Evolutionary conservation across 2,888 invertebrate genomes (phyloP).

Genomic region (Drosophila meridionalis): DNA sequence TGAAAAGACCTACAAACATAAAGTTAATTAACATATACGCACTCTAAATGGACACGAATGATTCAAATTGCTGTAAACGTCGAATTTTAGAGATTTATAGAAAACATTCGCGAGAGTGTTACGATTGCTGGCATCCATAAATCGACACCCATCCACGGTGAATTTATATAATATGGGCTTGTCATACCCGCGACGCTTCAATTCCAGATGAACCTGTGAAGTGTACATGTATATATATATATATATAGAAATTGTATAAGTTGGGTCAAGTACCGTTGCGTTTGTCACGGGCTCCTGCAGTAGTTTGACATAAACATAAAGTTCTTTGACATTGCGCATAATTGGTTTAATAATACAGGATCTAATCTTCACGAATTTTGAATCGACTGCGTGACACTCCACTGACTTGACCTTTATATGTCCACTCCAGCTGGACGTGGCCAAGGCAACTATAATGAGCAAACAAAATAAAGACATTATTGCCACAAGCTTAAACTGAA

Average conservation of each 20-base stretch:
- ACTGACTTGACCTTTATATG: not conserved
- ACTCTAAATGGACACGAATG: slow-evolving; percentile 17
- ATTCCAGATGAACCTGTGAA: not conserved
- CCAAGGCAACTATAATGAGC: not conserved
- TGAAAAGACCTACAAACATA: too few relatives aligned
- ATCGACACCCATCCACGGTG: slow-evolving; percentile 6
- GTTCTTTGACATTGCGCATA: not conserved
- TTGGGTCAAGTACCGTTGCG: not conserved
- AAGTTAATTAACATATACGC: not conserved
- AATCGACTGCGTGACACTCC: not conserved
- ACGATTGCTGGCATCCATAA: not conserved
- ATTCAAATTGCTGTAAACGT: slow-evolving; percentile 7
- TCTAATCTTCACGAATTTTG: not conserved
- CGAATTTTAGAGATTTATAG: not conserved
- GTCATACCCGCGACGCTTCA: not conserved
- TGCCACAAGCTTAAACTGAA: not conserved
- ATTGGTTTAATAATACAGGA: not conserved
- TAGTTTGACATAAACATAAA: not conserved
- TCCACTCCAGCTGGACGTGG: not conserved
- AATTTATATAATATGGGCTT: not conserved
- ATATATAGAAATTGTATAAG: too few relatives aligned
- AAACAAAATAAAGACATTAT: not conserved
- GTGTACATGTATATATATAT: not conserved
- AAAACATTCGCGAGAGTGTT: not conserved
- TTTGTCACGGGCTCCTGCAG: slow-evolving; percentile 4